Conservation (phyloP, 2,888 invertebrate genomes). For the Xanthia togata region DNA sequence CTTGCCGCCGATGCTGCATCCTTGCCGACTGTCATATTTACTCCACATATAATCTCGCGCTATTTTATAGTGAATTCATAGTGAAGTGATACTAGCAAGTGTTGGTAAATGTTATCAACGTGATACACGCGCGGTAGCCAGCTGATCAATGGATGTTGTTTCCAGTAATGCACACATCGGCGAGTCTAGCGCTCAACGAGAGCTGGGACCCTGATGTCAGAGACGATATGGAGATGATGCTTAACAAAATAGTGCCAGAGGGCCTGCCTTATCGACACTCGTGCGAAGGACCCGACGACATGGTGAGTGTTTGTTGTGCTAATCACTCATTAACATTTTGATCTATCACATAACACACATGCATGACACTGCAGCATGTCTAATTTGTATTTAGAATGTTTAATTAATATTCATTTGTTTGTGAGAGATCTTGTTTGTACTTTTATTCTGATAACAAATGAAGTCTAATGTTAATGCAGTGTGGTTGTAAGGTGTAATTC, state of each 20-base stretch:
- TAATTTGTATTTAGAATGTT: slow-evolving; percentile 44
- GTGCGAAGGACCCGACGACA: slow-evolving; percentile 99
- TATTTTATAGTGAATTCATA: slow-evolving; percentile 65
- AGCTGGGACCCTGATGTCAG: slow-evolving; percentile 99
- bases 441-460: slow-evolving; percentile 21
- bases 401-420: slow-evolving; percentile 50
- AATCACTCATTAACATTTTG: slow-evolving; percentile 46
- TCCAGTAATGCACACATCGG: slow-evolving; percentile 99
- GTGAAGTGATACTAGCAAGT: slow-evolving; percentile 63
- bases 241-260: slow-evolving; percentile 99
- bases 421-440: slow-evolving; percentile 10
- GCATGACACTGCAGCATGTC: slow-evolving; percentile 29
- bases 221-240: slow-evolving; percentile 99
- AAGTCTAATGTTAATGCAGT: slow-evolving; percentile 33
- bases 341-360: slow-evolving; percentile 10
- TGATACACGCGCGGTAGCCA: slow-evolving; percentile 68
- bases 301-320: slow-evolving; percentile 92
- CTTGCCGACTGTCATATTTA: slow-evolving; percentile 81
- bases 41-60: slow-evolving; percentile 73
- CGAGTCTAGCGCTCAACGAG: slow-evolving; percentile 98
- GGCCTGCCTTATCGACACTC: slow-evolving; percentile 98
- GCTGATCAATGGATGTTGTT: slow-evolving; percentile 84
- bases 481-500: slow-evolving; percentile 6
- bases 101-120: slow-evolving; percentile 53
- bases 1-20: slow-evolving; percentile 85